A percentile compares a stretch with the other conserved stretches of the same genome.
Evolutionary conservation across 23 tunicate species (phyloP).

Genomic region (Styela clava): DNA sequence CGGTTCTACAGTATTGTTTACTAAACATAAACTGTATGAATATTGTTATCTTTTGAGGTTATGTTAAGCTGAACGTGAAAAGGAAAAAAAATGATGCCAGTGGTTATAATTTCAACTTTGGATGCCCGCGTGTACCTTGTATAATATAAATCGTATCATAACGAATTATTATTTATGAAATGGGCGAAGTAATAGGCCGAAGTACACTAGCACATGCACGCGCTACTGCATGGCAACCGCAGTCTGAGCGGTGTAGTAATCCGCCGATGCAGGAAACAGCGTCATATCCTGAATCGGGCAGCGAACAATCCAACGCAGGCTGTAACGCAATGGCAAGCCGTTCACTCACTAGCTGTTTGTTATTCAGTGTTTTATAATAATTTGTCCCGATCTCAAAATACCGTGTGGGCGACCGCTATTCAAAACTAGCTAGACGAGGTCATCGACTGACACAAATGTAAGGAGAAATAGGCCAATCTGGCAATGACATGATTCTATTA

Average conservation of each 20-base stretch:
- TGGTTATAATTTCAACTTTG: no score
- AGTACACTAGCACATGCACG: neutral
- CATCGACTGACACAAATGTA: neutral
- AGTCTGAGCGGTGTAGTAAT: conserved; percentile 26
- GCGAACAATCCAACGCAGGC: conserved; percentile 47
- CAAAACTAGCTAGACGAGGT: neutral
- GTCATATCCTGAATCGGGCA: conserved; percentile 83
- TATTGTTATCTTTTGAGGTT: no score
- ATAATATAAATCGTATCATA: no score
- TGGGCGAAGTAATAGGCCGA: conserved; percentile 12
- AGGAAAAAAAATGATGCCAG: no score
- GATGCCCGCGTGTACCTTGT: no score
- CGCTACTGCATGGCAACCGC: neutral
- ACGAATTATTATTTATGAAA: no score
- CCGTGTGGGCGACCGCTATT: neutral
- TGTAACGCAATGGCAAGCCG: conserved; percentile 8
- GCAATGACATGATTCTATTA: neutral
- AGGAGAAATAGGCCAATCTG: neutral
- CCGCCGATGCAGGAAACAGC: conserved; percentile 73
- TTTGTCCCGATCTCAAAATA: conserved; percentile 8
- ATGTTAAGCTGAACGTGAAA: no score
- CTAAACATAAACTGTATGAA: no score
- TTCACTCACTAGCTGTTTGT: neutral
- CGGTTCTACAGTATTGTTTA: no score
- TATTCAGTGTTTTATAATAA: conserved; percentile 3